Evolutionary conservation across 2,888 invertebrate genomes (phyloP).

Genomic region (Dexiosoma caninum): DNA sequence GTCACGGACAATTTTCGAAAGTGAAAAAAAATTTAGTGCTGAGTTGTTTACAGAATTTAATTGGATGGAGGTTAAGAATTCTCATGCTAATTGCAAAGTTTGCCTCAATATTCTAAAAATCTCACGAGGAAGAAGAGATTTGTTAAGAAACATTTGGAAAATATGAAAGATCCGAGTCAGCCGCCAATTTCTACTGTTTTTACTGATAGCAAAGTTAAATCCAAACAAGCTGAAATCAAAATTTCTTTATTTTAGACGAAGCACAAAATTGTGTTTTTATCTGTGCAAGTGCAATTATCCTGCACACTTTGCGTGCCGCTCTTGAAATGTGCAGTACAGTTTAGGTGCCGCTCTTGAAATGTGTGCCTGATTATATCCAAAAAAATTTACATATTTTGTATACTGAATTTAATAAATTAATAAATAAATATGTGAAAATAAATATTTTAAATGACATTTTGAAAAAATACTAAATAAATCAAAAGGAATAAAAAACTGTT

Average conservation of each 20-base stretch:
- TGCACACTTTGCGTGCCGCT: no score
- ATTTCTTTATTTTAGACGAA: slow-evolving; percentile 6
- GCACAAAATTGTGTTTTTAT: slow-evolving; percentile 21
- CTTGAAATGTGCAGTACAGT: no score
- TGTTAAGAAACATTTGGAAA: slow-evolving; percentile 9
- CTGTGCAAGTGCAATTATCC: no score
- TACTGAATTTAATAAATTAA: no score
- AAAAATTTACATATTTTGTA: no score
- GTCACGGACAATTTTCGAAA: no score
- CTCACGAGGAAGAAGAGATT: not conserved
- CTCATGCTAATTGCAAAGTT: not conserved
- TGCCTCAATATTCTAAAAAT: not conserved
- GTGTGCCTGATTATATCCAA: no score
- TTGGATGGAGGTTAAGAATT: slow-evolving; percentile 3
- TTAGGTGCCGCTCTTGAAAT: no score
- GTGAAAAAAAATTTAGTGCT: not conserved
- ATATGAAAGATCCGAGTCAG: not conserved
- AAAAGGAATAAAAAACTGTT: no score
- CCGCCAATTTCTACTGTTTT: slow-evolving; percentile 4
- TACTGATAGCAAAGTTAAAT: not conserved
- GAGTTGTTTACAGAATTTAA: not conserved
- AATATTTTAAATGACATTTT: no score
- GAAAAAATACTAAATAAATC: no score
- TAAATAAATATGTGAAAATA: no score
- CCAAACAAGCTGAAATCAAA: slow-evolving; percentile 17